These are phyloP conservation scores for Rhorus exstirpatorius DNA, from an alignment of 2,888 invertebrate species.

Conservation along the genomic window DNA sequence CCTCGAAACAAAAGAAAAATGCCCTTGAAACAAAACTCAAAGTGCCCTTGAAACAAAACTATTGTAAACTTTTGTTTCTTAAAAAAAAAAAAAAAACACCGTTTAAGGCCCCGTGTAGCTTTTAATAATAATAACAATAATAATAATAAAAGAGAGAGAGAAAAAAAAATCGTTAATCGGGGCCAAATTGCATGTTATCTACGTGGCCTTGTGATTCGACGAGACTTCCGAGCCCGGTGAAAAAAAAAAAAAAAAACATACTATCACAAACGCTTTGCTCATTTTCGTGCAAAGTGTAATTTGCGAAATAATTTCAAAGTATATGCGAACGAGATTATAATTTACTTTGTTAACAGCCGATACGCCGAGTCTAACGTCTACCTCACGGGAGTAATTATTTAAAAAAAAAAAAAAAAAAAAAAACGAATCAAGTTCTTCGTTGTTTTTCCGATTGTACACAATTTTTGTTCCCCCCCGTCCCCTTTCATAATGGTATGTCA, in stretches of 20 bases:
- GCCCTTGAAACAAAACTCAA: constrained; percentile 46
- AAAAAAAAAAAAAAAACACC: constrained; percentile 21
- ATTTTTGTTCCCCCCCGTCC: constrained; percentile 23
- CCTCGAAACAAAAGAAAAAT: constrained; percentile 23
- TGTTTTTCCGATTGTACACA: constrained; percentile 62
- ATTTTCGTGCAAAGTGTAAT: not conserved
- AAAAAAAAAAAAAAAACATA: constrained; percentile 14
- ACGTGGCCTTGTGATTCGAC: constrained; percentile 47
- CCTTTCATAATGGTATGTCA: constrained; percentile 55
- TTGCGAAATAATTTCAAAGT: constrained; percentile 22
- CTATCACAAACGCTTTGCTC: not conserved
- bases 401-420: constrained; percentile 2
- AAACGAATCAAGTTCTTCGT: constrained; percentile 67
- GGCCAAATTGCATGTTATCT: constrained; percentile 54
- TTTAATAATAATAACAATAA: constrained; percentile 27
- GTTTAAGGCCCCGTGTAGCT: constrained; percentile 29
- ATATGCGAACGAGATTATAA: constrained; percentile 14
- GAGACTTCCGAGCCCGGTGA: constrained; percentile 55
- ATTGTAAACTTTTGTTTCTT: constrained; percentile 40
- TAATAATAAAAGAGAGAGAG: not conserved
- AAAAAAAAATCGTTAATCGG: constrained; percentile 37
- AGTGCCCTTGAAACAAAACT: constrained; percentile 64
- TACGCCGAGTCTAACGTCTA: constrained; percentile 65
- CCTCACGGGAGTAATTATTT: constrained; percentile 66
- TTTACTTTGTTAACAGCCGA: constrained; percentile 30